Conservation (phyloP, 1,140 invertebrate species). For the Polypedilum pembai region DNA sequence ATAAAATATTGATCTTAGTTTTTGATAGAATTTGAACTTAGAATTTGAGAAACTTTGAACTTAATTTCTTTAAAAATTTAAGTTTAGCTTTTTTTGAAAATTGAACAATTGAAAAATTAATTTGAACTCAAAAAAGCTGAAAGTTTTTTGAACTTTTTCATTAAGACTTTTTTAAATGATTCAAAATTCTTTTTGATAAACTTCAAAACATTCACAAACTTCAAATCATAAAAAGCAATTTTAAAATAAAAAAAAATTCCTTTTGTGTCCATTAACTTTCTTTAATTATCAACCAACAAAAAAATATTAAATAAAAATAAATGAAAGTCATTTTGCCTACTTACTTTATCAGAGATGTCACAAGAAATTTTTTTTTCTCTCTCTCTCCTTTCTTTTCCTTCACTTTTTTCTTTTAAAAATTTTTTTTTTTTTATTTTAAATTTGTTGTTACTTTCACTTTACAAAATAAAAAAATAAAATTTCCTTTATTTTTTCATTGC, state of each 20-base stretch:
- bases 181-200: too few species aligned
- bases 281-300: neutral
- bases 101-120: too few species aligned
- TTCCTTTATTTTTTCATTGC: neutral
- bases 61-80: too few species aligned
- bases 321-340: neutral
- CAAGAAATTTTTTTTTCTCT: conserved; percentile 6
- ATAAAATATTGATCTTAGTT: too few species aligned
- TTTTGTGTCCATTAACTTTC: neutral
- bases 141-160: neutral
- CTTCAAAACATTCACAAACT: too few species aligned
- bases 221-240: neutral
- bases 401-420: neutral
- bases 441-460: conserved; percentile 15
- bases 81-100: too few species aligned
- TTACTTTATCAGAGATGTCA: conserved; percentile 26
- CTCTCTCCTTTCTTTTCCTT: neutral
- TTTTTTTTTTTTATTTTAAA: neutral
- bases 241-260: neutral
- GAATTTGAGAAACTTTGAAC: too few species aligned
- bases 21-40: too few species aligned
- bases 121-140: too few species aligned
- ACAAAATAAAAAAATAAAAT: neutral
- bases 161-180: too few species aligned
- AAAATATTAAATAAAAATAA: too few species aligned